Evolutionary conservation across 2,797 vertebrate genomes (phyloP), one percentile per base, ranked within the genome.

Genomic region (Mus minutoides): DNA sequence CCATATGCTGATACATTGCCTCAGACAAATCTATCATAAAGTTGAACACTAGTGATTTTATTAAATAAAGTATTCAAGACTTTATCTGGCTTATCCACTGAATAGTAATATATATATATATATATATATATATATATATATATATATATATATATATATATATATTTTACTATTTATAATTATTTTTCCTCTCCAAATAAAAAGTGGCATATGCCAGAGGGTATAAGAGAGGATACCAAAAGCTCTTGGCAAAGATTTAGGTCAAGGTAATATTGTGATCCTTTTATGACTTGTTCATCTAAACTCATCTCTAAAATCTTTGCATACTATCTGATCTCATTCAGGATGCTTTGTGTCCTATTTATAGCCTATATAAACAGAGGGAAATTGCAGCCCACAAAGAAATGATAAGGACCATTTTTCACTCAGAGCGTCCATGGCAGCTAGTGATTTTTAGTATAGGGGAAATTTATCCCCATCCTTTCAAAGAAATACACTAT

Each of bases 241-340:
- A 97, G 98, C 54, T 98, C 98, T 98, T 98, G 98, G 80, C 97
- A 97, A 98, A 98, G 97, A 99, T 98, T 99, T 98, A 98, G 97
- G 98, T 98, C 88, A 96, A 92, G 86, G 96, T 98, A 97, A 80
- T 97, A 98, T 98, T 96, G 71, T 92, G 80, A 96, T 97, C 94
- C 93, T 98, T 99, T 98, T 97, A 98, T 98, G 97, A 98, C 98
- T 98, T 98, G 97, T 98, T 98, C 98, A 98, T 98, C 97, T 98
- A 99, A 97, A 93, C 14, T 95, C 69, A 92, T 49, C 52, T 95
- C 54, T 92, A 88, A 94, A 95, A 90, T 49, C 4, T 94, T 60
- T 93, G 22, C 40, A 88, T 89, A 96, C 8, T 76, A 94, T 77
- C 31, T 9, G 76, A 97, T 91, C 97, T 98, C 88, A 97, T 58